These are phyloP conservation scores for Lophotriccus pileatus DNA, from an alignment of 2,797 vertebrate species.

Conservation along the genomic window DNA sequence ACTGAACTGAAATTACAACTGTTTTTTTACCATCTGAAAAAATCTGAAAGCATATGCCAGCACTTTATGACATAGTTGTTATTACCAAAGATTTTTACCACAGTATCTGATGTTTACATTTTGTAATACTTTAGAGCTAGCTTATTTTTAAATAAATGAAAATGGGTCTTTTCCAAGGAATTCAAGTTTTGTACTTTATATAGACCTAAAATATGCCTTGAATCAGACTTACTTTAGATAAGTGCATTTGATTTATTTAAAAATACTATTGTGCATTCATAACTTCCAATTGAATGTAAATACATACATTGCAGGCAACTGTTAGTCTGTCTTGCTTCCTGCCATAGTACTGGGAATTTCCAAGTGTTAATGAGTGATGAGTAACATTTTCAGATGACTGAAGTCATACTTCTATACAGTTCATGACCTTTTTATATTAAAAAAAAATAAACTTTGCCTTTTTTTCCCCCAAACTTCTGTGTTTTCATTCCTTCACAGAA, in stretches of 20 bases:
- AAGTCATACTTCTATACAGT: neutral
- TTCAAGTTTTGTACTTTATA: constrained; percentile 20
- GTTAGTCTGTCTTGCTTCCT: neutral
- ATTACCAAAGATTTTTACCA: constrained; percentile 15
- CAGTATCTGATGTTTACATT: constrained; percentile 62
- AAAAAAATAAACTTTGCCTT: neutral
- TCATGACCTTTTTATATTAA: neutral
- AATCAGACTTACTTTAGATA: constrained; percentile 7
- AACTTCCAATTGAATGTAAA: constrained; percentile 36
- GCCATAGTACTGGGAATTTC: neutral
- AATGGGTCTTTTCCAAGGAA: neutral
- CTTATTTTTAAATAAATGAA: constrained; percentile 18
- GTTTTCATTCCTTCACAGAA: neutral
- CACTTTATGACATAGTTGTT: constrained; percentile 38
- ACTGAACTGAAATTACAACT: neutral
- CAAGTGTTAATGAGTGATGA: neutral
- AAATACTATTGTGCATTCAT: neutral
- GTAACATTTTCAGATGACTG: neutral
- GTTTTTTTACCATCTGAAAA: neutral
- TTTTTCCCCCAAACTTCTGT: neutral
- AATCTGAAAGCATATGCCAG: neutral
- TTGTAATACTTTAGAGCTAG: constrained; percentile 49
- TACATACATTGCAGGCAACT: neutral
- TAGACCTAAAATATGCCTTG: constrained; percentile 4
- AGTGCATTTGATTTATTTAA: constrained; percentile 39